Evolutionary conservation across 2,113 vertebrate species (phyloP).

Genomic region (Enhydra lutris): DNA sequence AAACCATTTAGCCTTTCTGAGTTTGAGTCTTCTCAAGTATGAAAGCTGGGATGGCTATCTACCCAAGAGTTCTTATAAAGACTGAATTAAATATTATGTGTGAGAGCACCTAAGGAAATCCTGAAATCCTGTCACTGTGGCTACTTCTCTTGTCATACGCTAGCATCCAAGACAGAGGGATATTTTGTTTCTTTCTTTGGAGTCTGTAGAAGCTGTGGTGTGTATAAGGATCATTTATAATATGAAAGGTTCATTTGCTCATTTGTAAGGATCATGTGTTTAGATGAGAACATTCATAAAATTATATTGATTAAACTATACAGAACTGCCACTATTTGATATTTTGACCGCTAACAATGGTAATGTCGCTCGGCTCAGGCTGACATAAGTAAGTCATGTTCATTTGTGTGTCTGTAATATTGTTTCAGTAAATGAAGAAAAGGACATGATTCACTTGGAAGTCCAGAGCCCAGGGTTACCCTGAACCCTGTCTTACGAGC

Average conservation of each 20-base stretch:
- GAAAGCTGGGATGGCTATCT: background rate
- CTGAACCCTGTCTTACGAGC: accelerated
- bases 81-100: background rate
- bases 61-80: background rate
- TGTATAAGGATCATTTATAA: background rate
- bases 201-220: background rate
- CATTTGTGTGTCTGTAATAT: background rate
- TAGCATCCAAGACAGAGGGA: background rate
- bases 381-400: background rate
- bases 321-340: background rate
- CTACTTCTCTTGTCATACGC: background rate
- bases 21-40: background rate
- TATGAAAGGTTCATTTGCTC: background rate
- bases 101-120: background rate
- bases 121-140: background rate
- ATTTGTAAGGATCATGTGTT: background rate
- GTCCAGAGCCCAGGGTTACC: background rate
- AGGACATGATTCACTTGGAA: background rate
- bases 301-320: background rate
- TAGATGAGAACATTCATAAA: background rate
- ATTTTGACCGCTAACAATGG: background rate
- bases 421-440: background rate
- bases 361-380: background rate
- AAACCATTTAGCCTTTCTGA: background rate
- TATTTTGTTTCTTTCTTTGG: background rate